phyloP scores from a whole-genome alignment of 2,113 vertebrate genomes.

The Amphiprion ocellaris region DNA sequence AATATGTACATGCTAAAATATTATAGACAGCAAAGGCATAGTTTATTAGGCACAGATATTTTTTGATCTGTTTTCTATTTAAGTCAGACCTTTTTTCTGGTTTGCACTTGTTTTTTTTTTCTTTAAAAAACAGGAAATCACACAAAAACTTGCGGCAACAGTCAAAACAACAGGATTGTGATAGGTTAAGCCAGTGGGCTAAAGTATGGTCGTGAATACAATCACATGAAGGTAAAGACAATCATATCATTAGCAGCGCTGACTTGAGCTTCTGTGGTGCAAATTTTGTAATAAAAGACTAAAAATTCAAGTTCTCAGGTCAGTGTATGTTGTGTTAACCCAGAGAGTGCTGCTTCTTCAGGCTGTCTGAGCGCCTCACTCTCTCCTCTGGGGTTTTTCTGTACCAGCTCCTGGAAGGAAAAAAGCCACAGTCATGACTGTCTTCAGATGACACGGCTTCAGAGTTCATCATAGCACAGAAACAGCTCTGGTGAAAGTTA shows the following conservation, averaged over 20 bases:
- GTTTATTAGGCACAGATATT: slow-evolving; percentile 57
- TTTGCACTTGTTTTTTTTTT: background rate
- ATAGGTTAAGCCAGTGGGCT: background rate
- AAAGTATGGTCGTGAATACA: slow-evolving; percentile 40
- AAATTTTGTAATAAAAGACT: slow-evolving; percentile 35
- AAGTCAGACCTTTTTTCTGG: background rate
- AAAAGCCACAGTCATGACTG: background rate
- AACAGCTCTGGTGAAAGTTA: too few species aligned
- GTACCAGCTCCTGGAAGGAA: slow-evolving; percentile 80
- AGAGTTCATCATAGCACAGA: too few species aligned
- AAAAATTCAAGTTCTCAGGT: slow-evolving; percentile 56
- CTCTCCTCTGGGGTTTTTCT: slow-evolving; percentile 82
- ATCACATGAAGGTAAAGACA: slow-evolving; percentile 29
- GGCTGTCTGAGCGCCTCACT: slow-evolving; percentile 73
- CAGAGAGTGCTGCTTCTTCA: slow-evolving; percentile 85
- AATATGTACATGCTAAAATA: slow-evolving; percentile 49
- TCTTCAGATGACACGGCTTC: too few species aligned
- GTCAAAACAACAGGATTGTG: slow-evolving; percentile 19
- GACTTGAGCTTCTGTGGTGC: slow-evolving; percentile 25
- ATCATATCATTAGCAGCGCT: slow-evolving; percentile 48
- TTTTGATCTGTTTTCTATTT: background rate
- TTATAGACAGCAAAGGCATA: slow-evolving; percentile 44
- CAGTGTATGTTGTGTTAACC: slow-evolving; percentile 58
- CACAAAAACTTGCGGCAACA: slow-evolving; percentile 11
- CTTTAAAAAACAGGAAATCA: slow-evolving; percentile 8